Conservation (phyloP, 2,888 invertebrate species). For the Bruchidius siliquastri region DNA sequence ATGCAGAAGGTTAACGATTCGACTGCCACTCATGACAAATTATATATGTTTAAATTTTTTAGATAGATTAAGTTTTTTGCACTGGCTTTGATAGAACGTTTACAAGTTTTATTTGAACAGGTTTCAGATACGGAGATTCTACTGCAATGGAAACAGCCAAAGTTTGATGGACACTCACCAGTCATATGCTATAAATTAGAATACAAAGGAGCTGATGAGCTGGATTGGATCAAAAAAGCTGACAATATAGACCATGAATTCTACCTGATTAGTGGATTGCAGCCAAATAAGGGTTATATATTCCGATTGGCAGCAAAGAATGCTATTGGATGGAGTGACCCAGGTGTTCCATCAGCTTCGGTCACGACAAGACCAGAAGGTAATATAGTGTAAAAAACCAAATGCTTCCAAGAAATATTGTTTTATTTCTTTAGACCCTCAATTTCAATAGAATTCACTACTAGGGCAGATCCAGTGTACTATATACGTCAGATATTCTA, state of each 20-base stretch:
- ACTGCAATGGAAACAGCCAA: conserved; percentile 90
- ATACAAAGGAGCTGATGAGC: conserved; percentile 66
- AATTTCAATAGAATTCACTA: too few species aligned
- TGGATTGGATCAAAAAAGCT: conserved; percentile 81
- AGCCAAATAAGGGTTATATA: conserved; percentile 76
- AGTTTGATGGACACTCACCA: conserved; percentile 84
- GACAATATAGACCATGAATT: conserved; percentile 93
- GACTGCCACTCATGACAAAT: too few species aligned
- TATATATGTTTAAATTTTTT: too few species aligned
- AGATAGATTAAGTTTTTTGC: too few species aligned
- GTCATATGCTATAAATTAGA: conserved; percentile 89
- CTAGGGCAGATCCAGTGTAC: too few species aligned
- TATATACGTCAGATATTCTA: too few species aligned
- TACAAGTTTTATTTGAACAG: conserved; percentile 41
- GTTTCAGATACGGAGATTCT: conserved; percentile 82
- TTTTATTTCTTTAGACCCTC: too few species aligned
- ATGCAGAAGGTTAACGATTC: too few species aligned
- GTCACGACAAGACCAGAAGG: conserved; percentile 64
- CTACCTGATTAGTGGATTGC: conserved; percentile 74
- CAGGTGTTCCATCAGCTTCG: conserved; percentile 75
- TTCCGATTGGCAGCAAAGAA: conserved; percentile 87
- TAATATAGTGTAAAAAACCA: conserved; percentile 21
- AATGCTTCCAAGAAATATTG: too few species aligned
- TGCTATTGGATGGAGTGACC: conserved; percentile 89
- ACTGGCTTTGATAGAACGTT: too few species aligned